phyloP scores from a whole-genome alignment of 2,113 vertebrate species.

The Ellobius talpinus region DNA sequence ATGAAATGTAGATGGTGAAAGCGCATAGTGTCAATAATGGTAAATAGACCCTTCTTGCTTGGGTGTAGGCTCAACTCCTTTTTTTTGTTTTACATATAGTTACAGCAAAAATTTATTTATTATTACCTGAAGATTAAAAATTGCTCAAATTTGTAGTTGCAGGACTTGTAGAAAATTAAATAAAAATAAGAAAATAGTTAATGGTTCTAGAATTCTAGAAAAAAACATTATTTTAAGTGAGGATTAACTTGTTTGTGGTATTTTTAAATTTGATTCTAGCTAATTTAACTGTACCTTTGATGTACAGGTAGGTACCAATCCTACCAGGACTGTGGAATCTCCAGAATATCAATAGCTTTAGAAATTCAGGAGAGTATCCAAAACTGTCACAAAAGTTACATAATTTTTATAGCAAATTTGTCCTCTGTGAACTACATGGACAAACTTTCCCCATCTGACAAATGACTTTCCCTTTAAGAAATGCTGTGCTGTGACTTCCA shows the following conservation, averaged over 20 bases:
- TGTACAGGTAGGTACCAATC: not conserved
- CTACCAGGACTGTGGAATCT: not conserved
- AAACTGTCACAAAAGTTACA: not conserved
- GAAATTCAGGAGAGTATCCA: not conserved
- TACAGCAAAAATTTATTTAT: not conserved
- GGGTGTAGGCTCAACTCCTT: not conserved
- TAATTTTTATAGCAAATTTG: not conserved
- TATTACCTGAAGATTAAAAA: not conserved
- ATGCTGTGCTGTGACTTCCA: not conserved
- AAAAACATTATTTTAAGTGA: not conserved
- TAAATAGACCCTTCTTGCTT: not conserved
- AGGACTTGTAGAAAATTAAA: not conserved
- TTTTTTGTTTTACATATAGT: slow-evolving; percentile 4
- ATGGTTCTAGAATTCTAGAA: not conserved
- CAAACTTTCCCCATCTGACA: not conserved
- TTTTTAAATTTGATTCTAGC: not conserved
- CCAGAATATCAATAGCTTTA: not conserved
- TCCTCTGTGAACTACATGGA: not conserved
- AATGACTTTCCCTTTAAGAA: not conserved
- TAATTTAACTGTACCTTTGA: not conserved
- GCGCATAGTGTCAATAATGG: not conserved
- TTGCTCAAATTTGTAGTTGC: not conserved
- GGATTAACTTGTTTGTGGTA: not conserved
- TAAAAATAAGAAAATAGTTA: not conserved
- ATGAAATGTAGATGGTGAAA: not conserved